Evolutionary conservation across 2,888 invertebrate species (phyloP).

Genomic region (Yponomeuta malinellus): DNA sequence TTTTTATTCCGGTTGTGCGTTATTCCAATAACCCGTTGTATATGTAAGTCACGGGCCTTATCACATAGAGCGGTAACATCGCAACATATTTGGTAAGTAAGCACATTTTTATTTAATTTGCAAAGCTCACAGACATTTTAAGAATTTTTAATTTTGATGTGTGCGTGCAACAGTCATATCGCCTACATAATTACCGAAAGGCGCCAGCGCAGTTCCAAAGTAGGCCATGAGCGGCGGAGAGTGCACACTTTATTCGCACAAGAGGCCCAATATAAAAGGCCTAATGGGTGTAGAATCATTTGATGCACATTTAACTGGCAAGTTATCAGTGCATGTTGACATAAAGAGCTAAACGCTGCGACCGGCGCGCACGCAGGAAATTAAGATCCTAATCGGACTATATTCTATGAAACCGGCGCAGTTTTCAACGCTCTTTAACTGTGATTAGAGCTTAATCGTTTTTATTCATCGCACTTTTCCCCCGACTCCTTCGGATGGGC

Average conservation of each 20-base stretch:
- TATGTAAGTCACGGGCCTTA: no score
- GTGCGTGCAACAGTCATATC: no score
- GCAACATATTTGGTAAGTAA: no score
- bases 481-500: not conserved
- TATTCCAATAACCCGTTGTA: no score
- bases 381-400: conserved; percentile 1
- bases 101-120: no score
- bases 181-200: not conserved
- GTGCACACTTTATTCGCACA: not conserved
- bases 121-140: no score
- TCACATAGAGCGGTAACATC: no score
- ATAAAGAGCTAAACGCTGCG: conserved; percentile 3
- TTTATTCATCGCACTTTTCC: not conserved
- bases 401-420: not conserved
- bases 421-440: not conserved
- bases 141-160: no score
- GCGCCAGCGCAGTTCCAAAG: not conserved
- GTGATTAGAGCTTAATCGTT: not conserved
- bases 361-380: conserved; percentile 1
- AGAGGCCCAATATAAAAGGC: not conserved
- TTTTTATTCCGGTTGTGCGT: no score
- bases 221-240: not conserved
- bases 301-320: conserved; percentile 5
- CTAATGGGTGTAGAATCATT: not conserved
- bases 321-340: conserved; percentile 7